Conservation (phyloP, 2,113 vertebrate species). For the Plestiodon gilberti region DNA sequence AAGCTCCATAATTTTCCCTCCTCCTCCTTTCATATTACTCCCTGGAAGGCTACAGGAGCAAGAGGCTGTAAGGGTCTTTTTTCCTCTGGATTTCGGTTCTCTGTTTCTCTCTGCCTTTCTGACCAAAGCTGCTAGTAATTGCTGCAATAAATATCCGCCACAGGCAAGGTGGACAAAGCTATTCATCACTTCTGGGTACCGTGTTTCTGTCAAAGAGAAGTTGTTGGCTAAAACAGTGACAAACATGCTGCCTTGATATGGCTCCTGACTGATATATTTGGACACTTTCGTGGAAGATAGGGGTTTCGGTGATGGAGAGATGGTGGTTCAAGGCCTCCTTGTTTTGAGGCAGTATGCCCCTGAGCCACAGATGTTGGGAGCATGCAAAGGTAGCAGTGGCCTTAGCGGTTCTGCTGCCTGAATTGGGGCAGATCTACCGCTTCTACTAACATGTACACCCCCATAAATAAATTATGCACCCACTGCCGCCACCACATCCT, state of each 20-base stretch:
- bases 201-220: slow-evolving; percentile 12
- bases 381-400: neutral
- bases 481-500: no score
- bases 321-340: neutral
- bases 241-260: neutral
- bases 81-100: neutral
- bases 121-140: slow-evolving; percentile 11
- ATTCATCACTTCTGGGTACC: neutral
- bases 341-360: neutral
- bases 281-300: neutral
- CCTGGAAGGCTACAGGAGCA: slow-evolving; percentile 18
- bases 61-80: neutral
- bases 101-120: slow-evolving; percentile 2
- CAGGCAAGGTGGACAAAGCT: neutral
- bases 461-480: no score
- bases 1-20: neutral
- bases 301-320: neutral
- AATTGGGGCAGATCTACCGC: no score
- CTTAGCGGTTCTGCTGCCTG: no score
- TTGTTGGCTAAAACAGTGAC: neutral
- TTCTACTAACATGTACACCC: no score
- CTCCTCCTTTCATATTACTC: neutral
- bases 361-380: neutral
- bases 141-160: neutral
- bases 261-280: rapidly evolving